Conservation (phyloP, 2,888 invertebrate genomes). For the Meteorus cinctellus region DNA sequence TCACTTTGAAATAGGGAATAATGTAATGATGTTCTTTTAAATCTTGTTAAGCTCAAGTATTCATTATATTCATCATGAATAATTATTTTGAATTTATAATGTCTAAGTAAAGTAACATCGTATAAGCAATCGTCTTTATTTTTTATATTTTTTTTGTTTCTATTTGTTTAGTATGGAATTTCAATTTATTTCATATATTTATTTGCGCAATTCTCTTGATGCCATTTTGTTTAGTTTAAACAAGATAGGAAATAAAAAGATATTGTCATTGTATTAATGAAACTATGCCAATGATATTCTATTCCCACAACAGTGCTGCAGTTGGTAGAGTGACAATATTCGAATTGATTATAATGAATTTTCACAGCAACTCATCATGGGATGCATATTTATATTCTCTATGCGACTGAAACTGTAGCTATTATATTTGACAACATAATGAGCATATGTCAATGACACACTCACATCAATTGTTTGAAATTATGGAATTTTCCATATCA, state of each 20-base stretch:
- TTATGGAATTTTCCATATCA: conserved; percentile 1
- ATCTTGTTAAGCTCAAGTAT: not conserved
- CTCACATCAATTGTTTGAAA: not conserved
- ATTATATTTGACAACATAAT: conserved; percentile 8
- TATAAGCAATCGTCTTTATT: not conserved
- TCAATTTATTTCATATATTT: not conserved
- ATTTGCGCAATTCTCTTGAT: not conserved
- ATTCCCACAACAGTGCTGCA: not conserved
- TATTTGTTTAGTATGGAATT: not conserved
- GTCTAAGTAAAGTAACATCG: not conserved
- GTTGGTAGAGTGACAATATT: not conserved
- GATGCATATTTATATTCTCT: not conserved
- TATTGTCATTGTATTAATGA: not conserved
- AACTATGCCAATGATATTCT: not conserved
- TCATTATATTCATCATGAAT: conserved; percentile 9
- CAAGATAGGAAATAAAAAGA: not conserved
- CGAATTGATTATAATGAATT: not conserved
- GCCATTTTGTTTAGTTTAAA: not conserved
- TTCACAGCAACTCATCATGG: not conserved
- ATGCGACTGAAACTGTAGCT: not conserved
- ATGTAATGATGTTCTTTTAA: not conserved
- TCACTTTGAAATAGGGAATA: not conserved
- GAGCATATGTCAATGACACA: not conserved
- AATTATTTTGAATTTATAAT: not conserved
- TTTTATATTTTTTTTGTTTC: not conserved